phyloP scores from a whole-genome alignment of 2,797 vertebrate species.

The Pangasius djambal region DNA sequence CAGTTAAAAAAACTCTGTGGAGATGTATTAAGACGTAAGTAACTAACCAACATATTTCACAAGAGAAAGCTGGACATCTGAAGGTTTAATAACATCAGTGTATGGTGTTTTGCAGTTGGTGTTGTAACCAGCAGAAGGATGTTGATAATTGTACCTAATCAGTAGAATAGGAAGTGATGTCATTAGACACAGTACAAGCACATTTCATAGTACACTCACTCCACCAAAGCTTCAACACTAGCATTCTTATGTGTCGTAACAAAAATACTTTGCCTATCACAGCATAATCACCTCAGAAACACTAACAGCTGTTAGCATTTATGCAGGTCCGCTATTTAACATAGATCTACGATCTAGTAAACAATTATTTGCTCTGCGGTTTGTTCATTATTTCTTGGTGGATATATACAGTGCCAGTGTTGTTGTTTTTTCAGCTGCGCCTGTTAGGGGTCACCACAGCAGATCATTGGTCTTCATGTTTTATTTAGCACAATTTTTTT shows the following conservation, averaged over 20 bases:
- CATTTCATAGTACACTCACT: not conserved
- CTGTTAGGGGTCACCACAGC: too few relatives aligned
- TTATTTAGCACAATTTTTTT: too few relatives aligned
- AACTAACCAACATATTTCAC: slow-evolving; percentile 11
- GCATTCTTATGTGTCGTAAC: not conserved
- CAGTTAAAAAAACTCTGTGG: slow-evolving; percentile 77
- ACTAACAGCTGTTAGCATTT: not conserved
- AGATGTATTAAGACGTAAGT: slow-evolving; percentile 77
- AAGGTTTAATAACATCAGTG: not conserved
- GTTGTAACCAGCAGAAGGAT: not conserved
- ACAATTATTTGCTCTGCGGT: not conserved
- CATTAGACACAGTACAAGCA: not conserved
- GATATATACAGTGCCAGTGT: not conserved
- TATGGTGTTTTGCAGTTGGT: not conserved
- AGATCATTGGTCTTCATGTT: too few relatives aligned
- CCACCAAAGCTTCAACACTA: not conserved
- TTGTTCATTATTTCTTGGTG: not conserved
- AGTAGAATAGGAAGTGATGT: not conserved
- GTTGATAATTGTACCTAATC: not conserved
- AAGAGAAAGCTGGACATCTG: not conserved
- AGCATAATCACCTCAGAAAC: not conserved
- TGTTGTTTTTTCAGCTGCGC: too few relatives aligned
- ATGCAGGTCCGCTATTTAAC: not conserved
- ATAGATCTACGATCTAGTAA: not conserved
- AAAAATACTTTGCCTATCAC: not conserved